Conservation (phyloP, 2,888 invertebrate genomes). For the Muscina levida region DNA sequence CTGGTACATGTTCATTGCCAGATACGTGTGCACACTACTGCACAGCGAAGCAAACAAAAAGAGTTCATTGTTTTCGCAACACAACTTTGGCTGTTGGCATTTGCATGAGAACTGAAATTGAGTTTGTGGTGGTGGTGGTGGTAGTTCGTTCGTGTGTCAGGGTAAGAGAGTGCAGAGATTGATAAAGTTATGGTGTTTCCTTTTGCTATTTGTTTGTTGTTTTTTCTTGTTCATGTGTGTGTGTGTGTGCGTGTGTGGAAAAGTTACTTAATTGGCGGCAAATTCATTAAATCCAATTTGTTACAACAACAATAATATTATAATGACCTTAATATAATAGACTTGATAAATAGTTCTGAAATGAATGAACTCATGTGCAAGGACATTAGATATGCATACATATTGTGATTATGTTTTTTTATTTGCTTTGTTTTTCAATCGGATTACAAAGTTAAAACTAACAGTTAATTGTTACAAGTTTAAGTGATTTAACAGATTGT, state of each 20-base stretch:
- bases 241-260: background rate
- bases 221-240: background rate
- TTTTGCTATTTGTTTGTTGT: conserved; percentile 12
- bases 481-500: too few relatives aligned
- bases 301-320: background rate
- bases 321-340: conserved; percentile 8
- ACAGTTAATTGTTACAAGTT: too few relatives aligned
- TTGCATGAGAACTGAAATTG: too few relatives aligned
- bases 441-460: background rate
- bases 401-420: too few relatives aligned
- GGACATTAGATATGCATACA: too few relatives aligned
- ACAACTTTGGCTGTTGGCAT: too few relatives aligned
- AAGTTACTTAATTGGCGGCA: background rate
- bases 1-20: background rate
- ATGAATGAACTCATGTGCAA: too few relatives aligned
- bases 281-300: conserved; percentile 25
- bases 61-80: too few relatives aligned
- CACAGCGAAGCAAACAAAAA: too few relatives aligned
- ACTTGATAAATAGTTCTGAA: too few relatives aligned
- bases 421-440: background rate
- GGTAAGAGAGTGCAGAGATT: conserved; percentile 1
- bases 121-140: too few relatives aligned
- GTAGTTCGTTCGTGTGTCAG: background rate
- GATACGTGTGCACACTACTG: too few relatives aligned
- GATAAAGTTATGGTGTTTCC: conserved; percentile 36